phyloP scores from a whole-genome alignment of 2,888 invertebrate species.

The Melieria picta region DNA sequence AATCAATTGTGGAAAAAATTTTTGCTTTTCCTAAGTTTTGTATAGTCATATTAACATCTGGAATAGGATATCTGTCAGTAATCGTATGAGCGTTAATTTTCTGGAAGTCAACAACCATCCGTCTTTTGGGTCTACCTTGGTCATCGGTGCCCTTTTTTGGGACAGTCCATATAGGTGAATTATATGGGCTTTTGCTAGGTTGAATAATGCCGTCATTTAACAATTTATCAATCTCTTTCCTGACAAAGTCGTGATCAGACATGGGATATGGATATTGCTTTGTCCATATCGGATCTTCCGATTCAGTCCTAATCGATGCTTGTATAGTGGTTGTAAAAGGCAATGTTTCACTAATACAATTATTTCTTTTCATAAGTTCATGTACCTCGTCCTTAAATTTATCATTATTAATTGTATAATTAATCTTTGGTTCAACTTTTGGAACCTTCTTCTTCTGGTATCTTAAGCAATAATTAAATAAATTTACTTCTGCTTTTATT shows the following conservation, averaged over 20 bases:
- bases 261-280: constrained; percentile 26
- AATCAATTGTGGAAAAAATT: constrained; percentile 21
- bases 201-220: constrained; percentile 24
- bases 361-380: constrained; percentile 15
- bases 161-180: constrained; percentile 6
- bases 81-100: constrained; percentile 30
- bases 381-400: constrained; percentile 1
- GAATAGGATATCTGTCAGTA: constrained; percentile 22
- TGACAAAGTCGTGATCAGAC: constrained; percentile 26
- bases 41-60: constrained; percentile 16
- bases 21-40: constrained; percentile 14
- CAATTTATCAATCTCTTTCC: constrained; percentile 29
- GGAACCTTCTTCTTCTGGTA: neutral
- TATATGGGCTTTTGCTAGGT: constrained; percentile 29
- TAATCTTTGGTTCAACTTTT: constrained; percentile 6
- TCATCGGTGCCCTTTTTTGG: too few relatives aligned
- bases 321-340: constrained; percentile 13
- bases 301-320: constrained; percentile 4
- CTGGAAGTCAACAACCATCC: constrained; percentile 32
- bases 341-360: constrained; percentile 12
- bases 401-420: constrained; percentile 17
- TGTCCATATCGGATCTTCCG: constrained; percentile 9
- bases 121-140: constrained; percentile 9
- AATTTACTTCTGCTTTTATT: constrained; percentile 12
- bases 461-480: constrained; percentile 17